phyloP scores from a whole-genome alignment of 2,797 vertebrate genomes.

The Pangasius mekongensis region DNA sequence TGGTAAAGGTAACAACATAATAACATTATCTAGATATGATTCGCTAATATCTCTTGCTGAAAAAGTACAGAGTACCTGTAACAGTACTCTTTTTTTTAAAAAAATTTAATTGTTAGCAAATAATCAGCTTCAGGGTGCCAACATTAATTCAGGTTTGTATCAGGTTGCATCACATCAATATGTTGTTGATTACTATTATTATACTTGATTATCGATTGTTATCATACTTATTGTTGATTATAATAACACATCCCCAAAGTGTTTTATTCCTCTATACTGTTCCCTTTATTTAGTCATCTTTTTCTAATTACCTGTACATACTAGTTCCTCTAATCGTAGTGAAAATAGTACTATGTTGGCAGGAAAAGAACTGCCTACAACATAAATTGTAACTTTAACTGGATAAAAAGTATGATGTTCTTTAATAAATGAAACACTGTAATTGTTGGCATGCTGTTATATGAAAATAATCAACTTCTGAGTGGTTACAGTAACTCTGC shows the following conservation, averaged over 20 bases:
- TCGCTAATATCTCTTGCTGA: no score
- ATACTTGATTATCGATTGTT: no score
- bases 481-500: background rate
- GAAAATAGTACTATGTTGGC: background rate
- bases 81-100: no score
- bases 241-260: no score
- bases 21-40: no score
- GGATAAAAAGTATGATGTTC: background rate
- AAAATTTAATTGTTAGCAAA: background rate
- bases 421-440: background rate
- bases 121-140: background rate
- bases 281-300: background rate
- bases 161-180: background rate
- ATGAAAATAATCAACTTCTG: background rate
- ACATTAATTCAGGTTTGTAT: background rate
- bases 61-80: no score
- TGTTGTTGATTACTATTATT: no score
- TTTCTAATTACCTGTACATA: background rate
- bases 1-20: no score
- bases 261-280: no score
- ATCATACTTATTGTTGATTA: no score
- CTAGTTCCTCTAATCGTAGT: background rate
- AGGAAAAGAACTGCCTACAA: background rate
- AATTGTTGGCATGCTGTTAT: background rate
- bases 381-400: background rate